A percentile compares a stretch with the other conserved stretches of the same genome.
phyloP scores from a whole-genome alignment of 1,140 invertebrate species.

The Papilio helenus region DNA sequence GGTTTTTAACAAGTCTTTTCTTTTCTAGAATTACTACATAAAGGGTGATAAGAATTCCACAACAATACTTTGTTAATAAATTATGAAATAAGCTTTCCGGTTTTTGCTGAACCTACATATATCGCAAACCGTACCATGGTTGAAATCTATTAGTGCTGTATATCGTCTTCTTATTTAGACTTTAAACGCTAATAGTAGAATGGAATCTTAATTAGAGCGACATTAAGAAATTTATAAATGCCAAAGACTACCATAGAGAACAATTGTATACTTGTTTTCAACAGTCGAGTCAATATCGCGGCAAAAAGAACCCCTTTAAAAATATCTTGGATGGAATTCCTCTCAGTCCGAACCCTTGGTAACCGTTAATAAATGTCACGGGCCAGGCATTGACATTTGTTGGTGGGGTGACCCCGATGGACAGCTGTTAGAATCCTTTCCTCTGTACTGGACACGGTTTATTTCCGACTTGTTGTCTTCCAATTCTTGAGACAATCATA shows the following conservation, averaged over 20 bases:
- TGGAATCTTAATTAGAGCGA: constrained; percentile 14
- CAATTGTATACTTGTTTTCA: constrained; percentile 22
- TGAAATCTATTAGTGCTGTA: neutral
- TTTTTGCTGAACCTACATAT: neutral
- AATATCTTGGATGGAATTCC: constrained; percentile 56
- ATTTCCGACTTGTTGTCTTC: constrained; percentile 46
- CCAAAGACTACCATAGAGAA: constrained; percentile 21
- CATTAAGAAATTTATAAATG: constrained; percentile 39
- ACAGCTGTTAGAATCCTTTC: constrained; percentile 43
- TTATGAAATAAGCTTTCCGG: neutral
- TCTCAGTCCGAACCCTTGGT: constrained; percentile 53
- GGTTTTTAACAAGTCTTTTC: neutral
- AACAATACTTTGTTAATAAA: neutral
- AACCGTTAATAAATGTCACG: constrained; percentile 72
- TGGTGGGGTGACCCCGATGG: constrained; percentile 41
- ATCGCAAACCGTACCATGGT: neutral
- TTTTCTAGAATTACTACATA: neutral
- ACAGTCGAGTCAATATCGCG: constrained; percentile 50
- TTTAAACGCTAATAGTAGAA: neutral
- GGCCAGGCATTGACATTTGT: constrained; percentile 51
- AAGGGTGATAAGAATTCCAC: neutral
- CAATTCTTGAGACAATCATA: constrained; percentile 13
- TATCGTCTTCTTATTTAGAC: neutral
- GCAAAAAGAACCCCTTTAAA: constrained; percentile 51
- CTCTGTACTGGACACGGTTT: constrained; percentile 44